A percentile compares a stretch with the other conserved stretches of the same genome.
phyloP scores from a whole-genome alignment of 2,888 invertebrate genomes.

The Heteromurus nitidus region DNA sequence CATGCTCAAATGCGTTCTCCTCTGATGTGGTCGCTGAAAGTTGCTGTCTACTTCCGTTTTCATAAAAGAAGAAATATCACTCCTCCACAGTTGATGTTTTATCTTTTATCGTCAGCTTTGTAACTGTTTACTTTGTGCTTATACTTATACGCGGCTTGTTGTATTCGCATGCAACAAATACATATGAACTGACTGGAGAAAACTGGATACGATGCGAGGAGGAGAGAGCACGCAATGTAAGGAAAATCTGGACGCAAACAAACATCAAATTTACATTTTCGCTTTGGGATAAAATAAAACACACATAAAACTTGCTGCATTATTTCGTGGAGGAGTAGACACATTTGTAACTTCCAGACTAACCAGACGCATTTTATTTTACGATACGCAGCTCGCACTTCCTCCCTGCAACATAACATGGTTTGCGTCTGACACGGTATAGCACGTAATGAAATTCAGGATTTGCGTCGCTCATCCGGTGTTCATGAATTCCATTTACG shows the following conservation, averaged over 20 bases:
- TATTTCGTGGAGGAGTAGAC: not conserved
- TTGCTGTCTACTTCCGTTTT: no score
- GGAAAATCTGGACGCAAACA: not conserved
- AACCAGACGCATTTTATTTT: not conserved
- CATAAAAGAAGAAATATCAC: no score
- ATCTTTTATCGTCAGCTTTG: not conserved
- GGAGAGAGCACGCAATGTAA: not conserved
- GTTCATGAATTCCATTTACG: not conserved
- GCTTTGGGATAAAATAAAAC: not conserved
- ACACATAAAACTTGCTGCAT: not conserved
- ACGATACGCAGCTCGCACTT: not conserved
- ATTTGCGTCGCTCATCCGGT: not conserved
- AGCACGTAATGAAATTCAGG: not conserved
- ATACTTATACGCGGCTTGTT: not conserved
- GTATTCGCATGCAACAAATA: not conserved
- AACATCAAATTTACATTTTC: not conserved
- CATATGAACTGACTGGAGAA: not conserved
- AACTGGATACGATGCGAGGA: not conserved
- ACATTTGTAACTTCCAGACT: not conserved
- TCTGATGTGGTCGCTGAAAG: no score
- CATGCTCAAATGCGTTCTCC: no score
- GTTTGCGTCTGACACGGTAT: not conserved
- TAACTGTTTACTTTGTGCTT: not conserved
- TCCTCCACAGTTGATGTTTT: no score
- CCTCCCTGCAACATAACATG: not conserved